A percentile compares a stretch with the other conserved stretches of the same genome.
phyloP scores from a whole-genome alignment of 2,888 invertebrate genomes.

The Rhagonycha lutea region DNA sequence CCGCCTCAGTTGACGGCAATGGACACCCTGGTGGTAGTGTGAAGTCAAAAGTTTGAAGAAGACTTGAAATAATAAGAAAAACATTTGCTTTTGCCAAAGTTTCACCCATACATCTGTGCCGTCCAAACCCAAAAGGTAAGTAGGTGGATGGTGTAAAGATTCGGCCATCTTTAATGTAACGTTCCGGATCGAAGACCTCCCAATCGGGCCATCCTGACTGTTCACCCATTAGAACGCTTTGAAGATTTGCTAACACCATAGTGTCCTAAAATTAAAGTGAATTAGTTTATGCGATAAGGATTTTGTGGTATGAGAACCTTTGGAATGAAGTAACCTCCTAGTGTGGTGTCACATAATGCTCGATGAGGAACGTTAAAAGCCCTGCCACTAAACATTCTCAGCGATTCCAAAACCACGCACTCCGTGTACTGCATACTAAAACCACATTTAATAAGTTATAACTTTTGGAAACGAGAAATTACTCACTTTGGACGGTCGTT shows the following conservation, averaged over 20 bases:
- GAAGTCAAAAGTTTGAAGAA: constrained; percentile 76
- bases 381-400: constrained; percentile 80
- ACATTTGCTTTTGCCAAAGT: constrained; percentile 76
- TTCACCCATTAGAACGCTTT: constrained; percentile 71
- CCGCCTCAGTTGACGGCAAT: constrained; percentile 67
- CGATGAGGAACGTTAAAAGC: constrained; percentile 82
- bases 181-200: constrained; percentile 73
- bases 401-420: constrained; percentile 75
- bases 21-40: constrained; percentile 65
- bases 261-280: constrained; percentile 65
- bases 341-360: constrained; percentile 70
- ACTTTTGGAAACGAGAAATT: constrained; percentile 3
- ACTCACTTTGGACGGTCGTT: constrained; percentile 72
- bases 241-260: constrained; percentile 78
- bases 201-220: constrained; percentile 69
- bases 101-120: constrained; percentile 83
- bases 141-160: constrained; percentile 64
- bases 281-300: background rate
- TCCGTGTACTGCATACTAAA: constrained; percentile 80
- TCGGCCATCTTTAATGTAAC: constrained; percentile 70
- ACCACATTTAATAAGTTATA: constrained; percentile 27
- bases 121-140: constrained; percentile 78
- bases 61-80: constrained; percentile 73
- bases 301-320: constrained; percentile 62
- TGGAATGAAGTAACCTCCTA: constrained; percentile 76